Evolutionary conservation across 2,113 vertebrate species (phyloP).

Genomic region (Merops nubicus): DNA sequence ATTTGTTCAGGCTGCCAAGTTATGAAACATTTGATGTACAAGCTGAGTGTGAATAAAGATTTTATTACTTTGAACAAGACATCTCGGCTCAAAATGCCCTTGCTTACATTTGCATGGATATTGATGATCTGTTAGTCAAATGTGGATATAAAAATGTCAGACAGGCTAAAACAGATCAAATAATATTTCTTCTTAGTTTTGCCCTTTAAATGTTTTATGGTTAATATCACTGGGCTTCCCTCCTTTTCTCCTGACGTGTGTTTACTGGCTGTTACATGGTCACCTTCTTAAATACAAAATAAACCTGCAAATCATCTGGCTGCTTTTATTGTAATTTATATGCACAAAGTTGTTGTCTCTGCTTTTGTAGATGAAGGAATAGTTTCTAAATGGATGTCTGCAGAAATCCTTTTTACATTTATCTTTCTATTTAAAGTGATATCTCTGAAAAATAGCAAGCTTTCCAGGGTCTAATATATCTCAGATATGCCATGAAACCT

Average conservation of each 20-base stretch:
- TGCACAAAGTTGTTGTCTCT: not conserved
- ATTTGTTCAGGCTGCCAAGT: slow-evolving; percentile 19
- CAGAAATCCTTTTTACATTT: not conserved
- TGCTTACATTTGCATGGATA: slow-evolving; percentile 19
- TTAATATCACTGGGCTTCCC: not conserved
- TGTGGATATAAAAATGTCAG: slow-evolving; percentile 34
- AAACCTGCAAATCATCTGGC: not conserved
- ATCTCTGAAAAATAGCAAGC: not conserved
- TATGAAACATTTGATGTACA: slow-evolving; percentile 26
- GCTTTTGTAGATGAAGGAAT: not conserved
- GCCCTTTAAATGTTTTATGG: not conserved
- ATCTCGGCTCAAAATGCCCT: not conserved
- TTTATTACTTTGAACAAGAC: slow-evolving; percentile 39
- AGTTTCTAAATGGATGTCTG: not conserved
- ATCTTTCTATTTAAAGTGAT: not conserved
- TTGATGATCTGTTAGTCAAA: slow-evolving; percentile 30
- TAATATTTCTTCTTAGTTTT: not conserved
- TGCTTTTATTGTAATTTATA: not conserved
- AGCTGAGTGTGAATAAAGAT: slow-evolving; percentile 29
- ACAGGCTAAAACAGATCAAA: not conserved
- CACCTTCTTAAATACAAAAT: not conserved
- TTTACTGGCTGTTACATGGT: not conserved
- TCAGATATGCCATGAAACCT: not conserved
- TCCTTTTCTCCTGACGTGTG: not conserved
- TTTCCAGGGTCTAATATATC: not conserved